These are phyloP conservation scores for Cricetomys ansorgei DNA, from an alignment of 2,113 vertebrate species.

Conservation along the genomic window DNA sequence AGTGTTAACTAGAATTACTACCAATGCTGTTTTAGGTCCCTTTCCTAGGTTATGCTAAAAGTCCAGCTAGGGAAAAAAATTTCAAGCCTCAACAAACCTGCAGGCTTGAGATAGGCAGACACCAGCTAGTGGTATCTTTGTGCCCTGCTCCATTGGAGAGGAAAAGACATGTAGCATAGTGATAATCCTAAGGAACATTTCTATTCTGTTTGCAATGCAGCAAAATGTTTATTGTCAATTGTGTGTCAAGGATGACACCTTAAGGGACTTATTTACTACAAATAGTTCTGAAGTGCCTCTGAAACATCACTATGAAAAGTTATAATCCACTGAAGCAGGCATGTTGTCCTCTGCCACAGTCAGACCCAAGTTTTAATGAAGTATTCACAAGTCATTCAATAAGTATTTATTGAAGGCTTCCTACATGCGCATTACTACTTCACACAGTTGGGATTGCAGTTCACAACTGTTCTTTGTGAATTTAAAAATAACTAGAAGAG, in stretches of 20 bases:
- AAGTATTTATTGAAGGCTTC: background rate
- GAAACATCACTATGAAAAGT: constrained; percentile 8
- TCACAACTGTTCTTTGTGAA: background rate
- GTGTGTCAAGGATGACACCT: constrained; percentile 60
- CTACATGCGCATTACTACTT: background rate
- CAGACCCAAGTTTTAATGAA: constrained; percentile 1
- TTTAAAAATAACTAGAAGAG: background rate
- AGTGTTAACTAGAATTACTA: background rate
- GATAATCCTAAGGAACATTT: constrained; percentile 29
- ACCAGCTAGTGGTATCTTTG: background rate
- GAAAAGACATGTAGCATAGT: background rate
- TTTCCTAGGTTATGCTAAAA: background rate
- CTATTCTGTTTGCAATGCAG: constrained; percentile 13
- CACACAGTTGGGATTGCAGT: background rate
- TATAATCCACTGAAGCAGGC: background rate
- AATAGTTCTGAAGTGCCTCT: constrained; percentile 44
- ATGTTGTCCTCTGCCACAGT: background rate
- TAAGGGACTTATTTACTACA: constrained; percentile 29
- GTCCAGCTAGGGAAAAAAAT: background rate
- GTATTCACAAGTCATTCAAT: background rate
- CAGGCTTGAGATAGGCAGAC: background rate
- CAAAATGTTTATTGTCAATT: constrained; percentile 60
- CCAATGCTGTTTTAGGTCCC: background rate
- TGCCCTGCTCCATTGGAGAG: background rate
- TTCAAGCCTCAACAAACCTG: background rate